Base-by-base conservation (phyloP, 2,888 invertebrate species). In the Myopa testacea region DNA sequence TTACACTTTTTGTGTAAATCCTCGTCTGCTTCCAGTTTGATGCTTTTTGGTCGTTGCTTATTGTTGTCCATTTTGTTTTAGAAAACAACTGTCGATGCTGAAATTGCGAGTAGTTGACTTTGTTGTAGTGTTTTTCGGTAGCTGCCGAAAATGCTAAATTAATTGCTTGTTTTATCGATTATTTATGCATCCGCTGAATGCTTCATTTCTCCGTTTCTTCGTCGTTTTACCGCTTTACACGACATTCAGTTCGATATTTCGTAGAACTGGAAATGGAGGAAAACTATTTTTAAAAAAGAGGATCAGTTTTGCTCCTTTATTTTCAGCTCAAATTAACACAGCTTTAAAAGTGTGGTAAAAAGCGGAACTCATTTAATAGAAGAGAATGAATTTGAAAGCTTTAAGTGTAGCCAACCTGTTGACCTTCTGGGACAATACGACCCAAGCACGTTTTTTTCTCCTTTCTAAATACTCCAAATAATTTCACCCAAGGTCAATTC, bases 121-220 rank as follows among this genome's bases (percentile, higher is more conserved):
- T 58, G 73, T 73, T 40, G 19, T 55, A 55, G 37, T n/a, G 19
- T 40, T n/a, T 60, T 14, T 26, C 70, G n/a, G 38, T 52, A 26
- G 26, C 65, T 37, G 37, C 52, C 68, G 40, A 58, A 75, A 38
- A 67, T 75, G 67, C 55, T 6, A 50, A 75, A 75, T 68, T 75
- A 75, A 68, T 75, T 68, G 65, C 65, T 74, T 45, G 74, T 67
- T 75, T 60, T 75, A 75, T 68, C 67, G 74, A 52, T 68, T 75
- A 40, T 68, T 68, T 38, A 58, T 75, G 52, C 68, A 37, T 68
- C 12, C 58, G 67, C 12, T 74, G 45, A 40, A 60, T 63, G 52
- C 34, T 45, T 62, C 16, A n/a, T 62, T 73, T 60, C 37, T 62
- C 14, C 40, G 50, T 26, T 26, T 62, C 7, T 26, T 26, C 26